A percentile compares a stretch with the other conserved stretches of the same genome.
Conservation (phyloP, 2,797 vertebrate species). For the Hoplostethus mediterraneus region DNA sequence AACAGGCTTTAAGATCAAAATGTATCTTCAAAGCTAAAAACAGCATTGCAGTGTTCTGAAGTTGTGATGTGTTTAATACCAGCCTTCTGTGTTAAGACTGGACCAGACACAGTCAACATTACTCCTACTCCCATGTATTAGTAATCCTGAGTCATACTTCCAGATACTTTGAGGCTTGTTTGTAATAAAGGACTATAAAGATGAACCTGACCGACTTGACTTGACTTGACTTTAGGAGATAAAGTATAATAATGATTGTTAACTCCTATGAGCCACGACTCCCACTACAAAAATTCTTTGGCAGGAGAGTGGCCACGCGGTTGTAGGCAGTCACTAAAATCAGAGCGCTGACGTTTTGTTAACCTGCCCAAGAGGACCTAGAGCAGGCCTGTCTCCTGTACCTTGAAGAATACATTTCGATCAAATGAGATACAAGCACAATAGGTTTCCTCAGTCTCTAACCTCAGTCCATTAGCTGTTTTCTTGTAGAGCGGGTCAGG, state of each 20-base stretch:
- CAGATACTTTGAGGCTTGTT: no score
- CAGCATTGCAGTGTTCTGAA: neutral
- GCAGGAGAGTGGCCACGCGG: constrained; percentile 5
- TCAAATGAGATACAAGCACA: constrained; percentile 17
- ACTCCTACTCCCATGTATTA: neutral
- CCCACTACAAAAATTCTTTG: constrained; percentile 2
- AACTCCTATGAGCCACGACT: constrained; percentile 14
- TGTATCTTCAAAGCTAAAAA: constrained; percentile 18
- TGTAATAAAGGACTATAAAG: no score
- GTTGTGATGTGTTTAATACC: constrained; percentile 8
- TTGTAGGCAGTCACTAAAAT: constrained; percentile 1
- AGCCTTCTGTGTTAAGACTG: constrained; percentile 14
- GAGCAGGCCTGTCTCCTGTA: constrained; percentile 11
- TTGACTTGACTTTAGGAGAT: neutral
- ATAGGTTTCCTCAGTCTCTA: constrained; percentile 27
- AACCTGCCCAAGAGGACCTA: constrained; percentile 31
- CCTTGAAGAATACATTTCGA: constrained; percentile 22
- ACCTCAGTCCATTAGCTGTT: constrained; percentile 1
- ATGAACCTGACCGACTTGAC: no score
- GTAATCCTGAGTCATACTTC: no score
- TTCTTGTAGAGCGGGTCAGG: neutral
- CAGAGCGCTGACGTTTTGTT: constrained; percentile 19
- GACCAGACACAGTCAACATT: neutral
- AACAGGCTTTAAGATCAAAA: constrained; percentile 41
- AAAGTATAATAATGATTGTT: neutral